Base-by-base conservation (phyloP, 1,140 invertebrate species). In the Drosophila orena region DNA sequence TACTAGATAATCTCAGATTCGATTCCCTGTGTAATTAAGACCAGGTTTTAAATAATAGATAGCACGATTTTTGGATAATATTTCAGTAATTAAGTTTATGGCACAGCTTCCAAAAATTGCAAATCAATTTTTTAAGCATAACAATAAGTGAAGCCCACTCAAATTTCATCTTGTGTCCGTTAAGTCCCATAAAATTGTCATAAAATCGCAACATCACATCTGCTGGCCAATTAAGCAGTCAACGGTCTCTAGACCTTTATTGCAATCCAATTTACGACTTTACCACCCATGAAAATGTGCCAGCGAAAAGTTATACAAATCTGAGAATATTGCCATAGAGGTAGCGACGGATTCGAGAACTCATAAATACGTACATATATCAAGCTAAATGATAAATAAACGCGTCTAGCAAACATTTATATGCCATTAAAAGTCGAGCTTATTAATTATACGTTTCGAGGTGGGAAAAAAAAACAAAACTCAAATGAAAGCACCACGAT, bases 371-470 rank as follows among this genome's bases (percentile, higher is more conserved):
- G 22, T 24, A 47, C 46, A 40, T 24, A 47, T 56, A 47, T 68
- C 62, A 10, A 40, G 27, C 43, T 12, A 52, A 40, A 70, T 70
- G 52, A 70, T 47, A 49, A 70, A 70, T 57, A 49, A 12, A 27
- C 27, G 24, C 24, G 11, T 14, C 15, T 22, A 10, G n/a, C 40
- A 47, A 68, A 69, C 49, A 70, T 57, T 70, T 35, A 70, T 47
- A 56, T 70, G 50, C 50, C 50, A 70, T 70, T 57, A 70, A 52
- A 54, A 42, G 43, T 20, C 38, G 22, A 53, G 14, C 61, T 44
- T 44, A 62, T 62, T 62, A 62, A 62, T 62, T 53, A 62, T 62
- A 44, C 50, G 47, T n/a, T 54, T 24, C n/a, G 37, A 38, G 37
- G 37, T 38, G 37, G 30, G 6, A 38, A 38, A 38, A 17, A 8